Evolutionary conservation across 2,797 vertebrate genomes (phyloP).

Genomic region (Brotogeris chrysoptera): DNA sequence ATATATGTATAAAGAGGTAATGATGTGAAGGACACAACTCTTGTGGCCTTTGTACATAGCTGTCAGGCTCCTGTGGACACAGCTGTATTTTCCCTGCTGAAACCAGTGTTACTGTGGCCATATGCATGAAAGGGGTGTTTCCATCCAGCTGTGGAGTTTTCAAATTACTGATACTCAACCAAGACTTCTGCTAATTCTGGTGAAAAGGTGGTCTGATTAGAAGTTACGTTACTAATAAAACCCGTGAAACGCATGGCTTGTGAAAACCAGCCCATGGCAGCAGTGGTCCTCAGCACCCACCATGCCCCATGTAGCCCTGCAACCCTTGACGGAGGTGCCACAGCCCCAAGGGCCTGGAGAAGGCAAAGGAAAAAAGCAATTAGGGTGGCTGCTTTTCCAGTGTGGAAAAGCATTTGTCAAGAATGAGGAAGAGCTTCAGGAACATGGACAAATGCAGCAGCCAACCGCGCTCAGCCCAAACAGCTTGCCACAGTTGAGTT

Average conservation of each 20-base stretch:
- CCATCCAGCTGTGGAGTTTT: not conserved
- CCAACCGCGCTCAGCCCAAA: rapidly evolving
- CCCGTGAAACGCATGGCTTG: rapidly evolving
- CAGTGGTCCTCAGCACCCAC: not conserved
- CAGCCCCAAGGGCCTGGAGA: not conserved
- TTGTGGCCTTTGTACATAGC: not conserved
- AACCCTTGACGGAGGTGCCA: rapidly evolving
- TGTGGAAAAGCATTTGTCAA: not conserved
- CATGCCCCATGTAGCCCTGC: rapidly evolving
- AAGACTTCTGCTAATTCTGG: not conserved
- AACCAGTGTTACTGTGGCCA: not conserved
- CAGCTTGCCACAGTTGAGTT: rapidly evolving
- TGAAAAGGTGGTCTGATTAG: not conserved
- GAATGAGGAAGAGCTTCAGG: not conserved
- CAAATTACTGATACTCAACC: not conserved
- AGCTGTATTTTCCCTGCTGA: not conserved
- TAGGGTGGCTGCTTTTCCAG: not conserved
- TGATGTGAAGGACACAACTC: not conserved
- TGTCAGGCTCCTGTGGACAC: not conserved
- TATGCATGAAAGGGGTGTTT: not conserved
- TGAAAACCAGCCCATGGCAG: not conserved
- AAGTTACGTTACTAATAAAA: not conserved
- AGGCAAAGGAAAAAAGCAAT: not conserved
- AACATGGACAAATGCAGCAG: not conserved
- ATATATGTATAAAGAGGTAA: not conserved